Percentiles rank a stretch among this genome's conserved stretches.
Conservation (phyloP, 2,113 vertebrate species). For the Oryctolagus cuniculus region mOryCun1.1 NC_091432.1:63341501-63342000, state of each 20-base stretch:
- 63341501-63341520: too few species aligned
- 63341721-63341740: neutral
- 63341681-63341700: neutral
- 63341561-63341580: too few species aligned
- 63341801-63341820: neutral
- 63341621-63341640: too few species aligned
- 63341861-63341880: neutral
- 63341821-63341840: neutral
- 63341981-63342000: neutral
- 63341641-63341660: neutral
- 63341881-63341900: neutral
- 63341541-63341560: too few species aligned
- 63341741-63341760: neutral
- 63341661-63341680: neutral
- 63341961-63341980: neutral
- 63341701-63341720: constrained; percentile 4
- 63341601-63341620: neutral
- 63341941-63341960: neutral
- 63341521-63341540: too few species aligned
- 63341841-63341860: neutral
- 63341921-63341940: neutral
- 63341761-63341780: neutral
- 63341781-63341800: neutral
- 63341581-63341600: too few species aligned
- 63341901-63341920: neutral